phyloP scores from a whole-genome alignment of 2,797 vertebrate species.

The Danio aesculapii region DNA sequence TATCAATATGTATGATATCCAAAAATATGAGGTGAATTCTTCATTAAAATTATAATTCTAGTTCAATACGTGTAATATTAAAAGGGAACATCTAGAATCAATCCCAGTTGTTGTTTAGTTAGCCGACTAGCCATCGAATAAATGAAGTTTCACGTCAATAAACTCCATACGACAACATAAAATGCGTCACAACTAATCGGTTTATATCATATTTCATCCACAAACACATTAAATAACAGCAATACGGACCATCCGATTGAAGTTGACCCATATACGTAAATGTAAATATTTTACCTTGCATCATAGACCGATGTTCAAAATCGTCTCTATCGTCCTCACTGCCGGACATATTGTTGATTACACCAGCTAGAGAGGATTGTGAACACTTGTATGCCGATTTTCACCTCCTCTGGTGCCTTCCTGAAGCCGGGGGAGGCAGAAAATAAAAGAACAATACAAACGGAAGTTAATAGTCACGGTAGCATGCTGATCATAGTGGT shows the following conservation, averaged over 20 bases:
- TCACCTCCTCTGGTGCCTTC: conserved; percentile 65
- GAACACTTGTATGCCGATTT: conserved; percentile 51
- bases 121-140: conserved; percentile 23
- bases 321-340: conserved; percentile 83
- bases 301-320: conserved; percentile 75
- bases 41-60: background rate
- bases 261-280: conserved; percentile 2
- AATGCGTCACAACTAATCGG: background rate
- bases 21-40: background rate
- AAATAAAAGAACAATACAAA: conserved; percentile 69
- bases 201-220: background rate
- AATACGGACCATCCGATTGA: background rate
- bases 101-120: background rate
- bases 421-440: conserved; percentile 65
- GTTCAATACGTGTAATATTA: background rate
- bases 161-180: background rate
- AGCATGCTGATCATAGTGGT: conserved; percentile 25
- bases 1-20: conserved; percentile 58
- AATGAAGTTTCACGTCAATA: conserved; percentile 1
- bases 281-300: conserved; percentile 76
- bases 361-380: conserved; percentile 37
- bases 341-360: conserved; percentile 77
- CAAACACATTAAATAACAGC: background rate
- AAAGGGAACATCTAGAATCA: background rate
- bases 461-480: conserved; percentile 69